Evolutionary conservation across 1,140 invertebrate genomes (phyloP).

Genomic region (Probaryconus sp.): DNA sequence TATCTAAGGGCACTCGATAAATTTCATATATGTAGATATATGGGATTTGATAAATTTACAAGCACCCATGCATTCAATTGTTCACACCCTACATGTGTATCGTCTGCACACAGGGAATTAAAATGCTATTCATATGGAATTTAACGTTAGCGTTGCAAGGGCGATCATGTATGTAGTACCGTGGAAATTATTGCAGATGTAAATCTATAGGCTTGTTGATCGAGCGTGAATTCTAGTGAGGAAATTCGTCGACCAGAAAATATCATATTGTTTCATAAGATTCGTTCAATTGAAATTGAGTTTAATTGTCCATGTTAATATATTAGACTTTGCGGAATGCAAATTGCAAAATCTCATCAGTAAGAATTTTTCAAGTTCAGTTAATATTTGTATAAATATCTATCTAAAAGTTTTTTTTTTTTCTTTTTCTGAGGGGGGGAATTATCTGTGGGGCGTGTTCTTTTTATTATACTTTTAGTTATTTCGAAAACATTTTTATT

Average conservation of each 20-base stretch:
- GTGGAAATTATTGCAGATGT: conserved; percentile 61
- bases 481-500: too few relatives aligned
- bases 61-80: conserved; percentile 20
- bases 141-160: conserved; percentile 27
- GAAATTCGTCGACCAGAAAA: conserved; percentile 3
- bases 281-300: too few relatives aligned
- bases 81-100: conserved; percentile 48
- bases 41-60: conserved; percentile 12
- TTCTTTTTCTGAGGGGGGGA: too few relatives aligned
- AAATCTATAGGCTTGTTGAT: conserved; percentile 58
- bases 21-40: conserved; percentile 28
- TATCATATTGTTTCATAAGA: not conserved
- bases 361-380: too few relatives aligned
- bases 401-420: too few relatives aligned
- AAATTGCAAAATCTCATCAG: too few relatives aligned
- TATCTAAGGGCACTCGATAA: too few relatives aligned
- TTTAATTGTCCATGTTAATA: too few relatives aligned
- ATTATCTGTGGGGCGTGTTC: too few relatives aligned
- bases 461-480: too few relatives aligned
- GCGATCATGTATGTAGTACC: conserved; percentile 49
- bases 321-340: too few relatives aligned
- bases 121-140: conserved; percentile 62
- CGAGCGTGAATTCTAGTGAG: conserved; percentile 40
- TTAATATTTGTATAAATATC: too few relatives aligned
- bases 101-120: conserved; percentile 45